A percentile compares a stretch with the other conserved stretches of the same genome.
phyloP scores from a whole-genome alignment of 1,140 invertebrate genomes.

The Sinonovacula constricta region DNA sequence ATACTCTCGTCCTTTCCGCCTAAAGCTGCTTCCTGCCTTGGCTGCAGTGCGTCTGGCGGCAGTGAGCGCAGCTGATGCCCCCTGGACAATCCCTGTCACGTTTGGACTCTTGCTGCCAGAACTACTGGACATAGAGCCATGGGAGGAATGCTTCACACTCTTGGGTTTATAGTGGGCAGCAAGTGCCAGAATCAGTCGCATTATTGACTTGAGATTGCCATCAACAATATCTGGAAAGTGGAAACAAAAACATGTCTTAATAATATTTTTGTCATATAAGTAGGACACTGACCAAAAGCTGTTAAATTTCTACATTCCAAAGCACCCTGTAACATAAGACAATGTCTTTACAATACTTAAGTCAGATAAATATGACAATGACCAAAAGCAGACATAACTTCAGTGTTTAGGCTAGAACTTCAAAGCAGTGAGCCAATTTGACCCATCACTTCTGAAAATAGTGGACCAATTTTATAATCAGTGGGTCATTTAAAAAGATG shows the following conservation, averaged over 20 bases:
- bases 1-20: conserved; percentile 53
- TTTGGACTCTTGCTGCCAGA: conserved; percentile 44
- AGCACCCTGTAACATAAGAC: no score
- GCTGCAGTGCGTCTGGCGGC: conserved; percentile 66
- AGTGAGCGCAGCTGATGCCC: conserved; percentile 69
- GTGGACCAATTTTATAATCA: no score
- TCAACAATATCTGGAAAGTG: conserved; percentile 76
- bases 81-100: conserved; percentile 69
- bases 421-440: no score
- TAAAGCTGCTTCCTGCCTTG: conserved; percentile 59
- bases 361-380: no score
- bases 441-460: no score
- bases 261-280: no score
- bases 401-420: no score
- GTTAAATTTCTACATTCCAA: no score
- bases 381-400: no score
- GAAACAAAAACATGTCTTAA: background rate
- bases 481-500: no score
- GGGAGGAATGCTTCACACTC: conserved; percentile 69
- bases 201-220: conserved; percentile 80
- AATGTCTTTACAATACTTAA: no score
- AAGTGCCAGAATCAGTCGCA: conserved; percentile 80
- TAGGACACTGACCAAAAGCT: no score
- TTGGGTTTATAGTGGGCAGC: conserved; percentile 80
- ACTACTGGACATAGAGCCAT: conserved; percentile 28